Evolutionary conservation across 2,888 invertebrate species (phyloP).

Genomic region (Scaptomyza reducta): DNA sequence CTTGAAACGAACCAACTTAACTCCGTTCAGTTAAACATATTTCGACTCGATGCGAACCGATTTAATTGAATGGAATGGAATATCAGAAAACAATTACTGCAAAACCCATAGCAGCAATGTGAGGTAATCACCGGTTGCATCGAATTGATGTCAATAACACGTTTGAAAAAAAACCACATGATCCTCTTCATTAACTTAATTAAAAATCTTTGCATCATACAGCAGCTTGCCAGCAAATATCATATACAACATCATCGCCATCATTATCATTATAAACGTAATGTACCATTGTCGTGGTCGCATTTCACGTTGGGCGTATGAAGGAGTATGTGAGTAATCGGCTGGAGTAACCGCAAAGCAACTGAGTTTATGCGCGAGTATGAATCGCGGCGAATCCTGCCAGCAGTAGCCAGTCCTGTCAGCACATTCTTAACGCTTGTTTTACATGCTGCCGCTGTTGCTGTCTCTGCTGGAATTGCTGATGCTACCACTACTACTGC

Average conservation of each 20-base stretch:
- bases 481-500: slow-evolving; percentile 3
- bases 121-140: slow-evolving; percentile 6
- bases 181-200: slow-evolving; percentile 77
- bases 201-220: slow-evolving; percentile 59
- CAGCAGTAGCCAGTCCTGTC: slow-evolving; percentile 22
- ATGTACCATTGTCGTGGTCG: slow-evolving; percentile 27
- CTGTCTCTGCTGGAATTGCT: background rate
- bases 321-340: slow-evolving; percentile 18
- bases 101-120: slow-evolving; percentile 16
- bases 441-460: slow-evolving; percentile 37
- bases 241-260: slow-evolving; percentile 9
- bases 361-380: slow-evolving; percentile 54
- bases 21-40: too few species aligned
- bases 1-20: too few species aligned
- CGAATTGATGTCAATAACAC: slow-evolving; percentile 28
- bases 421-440: slow-evolving; percentile 60
- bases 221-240: slow-evolving; percentile 21
- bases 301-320: slow-evolving; percentile 24
- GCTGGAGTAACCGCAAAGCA: slow-evolving; percentile 69
- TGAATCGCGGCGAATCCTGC: slow-evolving; percentile 16
- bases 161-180: slow-evolving; percentile 52
- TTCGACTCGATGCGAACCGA: too few species aligned
- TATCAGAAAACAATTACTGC: slow-evolving; percentile 5
- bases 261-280: slow-evolving; percentile 13
- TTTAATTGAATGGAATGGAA: slow-evolving; percentile 15